phyloP scores from a whole-genome alignment of 2,113 vertebrate species.

The Carlito syrichta region DNA sequence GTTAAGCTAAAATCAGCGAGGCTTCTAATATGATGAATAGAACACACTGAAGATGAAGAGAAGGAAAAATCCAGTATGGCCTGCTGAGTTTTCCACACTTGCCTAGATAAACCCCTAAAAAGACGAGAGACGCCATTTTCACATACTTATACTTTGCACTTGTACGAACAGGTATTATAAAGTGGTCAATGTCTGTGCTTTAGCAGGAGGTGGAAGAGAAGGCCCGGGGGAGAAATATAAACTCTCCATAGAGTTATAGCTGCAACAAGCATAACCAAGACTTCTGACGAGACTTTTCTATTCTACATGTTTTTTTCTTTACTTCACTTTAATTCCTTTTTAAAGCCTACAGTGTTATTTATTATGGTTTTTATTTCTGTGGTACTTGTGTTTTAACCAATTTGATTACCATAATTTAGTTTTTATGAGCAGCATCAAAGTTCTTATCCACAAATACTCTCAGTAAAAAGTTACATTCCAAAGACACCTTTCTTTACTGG shows the following conservation, averaged over 20 bases:
- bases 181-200: background rate
- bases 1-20: background rate
- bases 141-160: background rate
- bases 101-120: background rate
- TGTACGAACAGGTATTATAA: background rate
- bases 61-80: background rate
- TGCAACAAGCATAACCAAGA: background rate
- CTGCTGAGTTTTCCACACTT: background rate
- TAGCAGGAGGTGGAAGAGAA: background rate
- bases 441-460: background rate
- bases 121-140: background rate
- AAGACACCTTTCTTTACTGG: background rate
- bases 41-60: background rate
- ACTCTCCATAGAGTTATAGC: background rate
- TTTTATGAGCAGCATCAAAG: background rate
- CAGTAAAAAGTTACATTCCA: background rate
- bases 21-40: background rate
- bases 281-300: background rate
- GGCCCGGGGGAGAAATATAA: background rate
- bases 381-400: background rate
- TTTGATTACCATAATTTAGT: background rate
- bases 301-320: background rate
- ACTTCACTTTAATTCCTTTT: background rate
- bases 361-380: slow-evolving; percentile 20
- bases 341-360: background rate